Conservation (phyloP, 2,888 invertebrate genomes). For the Tipula lateralis region DNA sequence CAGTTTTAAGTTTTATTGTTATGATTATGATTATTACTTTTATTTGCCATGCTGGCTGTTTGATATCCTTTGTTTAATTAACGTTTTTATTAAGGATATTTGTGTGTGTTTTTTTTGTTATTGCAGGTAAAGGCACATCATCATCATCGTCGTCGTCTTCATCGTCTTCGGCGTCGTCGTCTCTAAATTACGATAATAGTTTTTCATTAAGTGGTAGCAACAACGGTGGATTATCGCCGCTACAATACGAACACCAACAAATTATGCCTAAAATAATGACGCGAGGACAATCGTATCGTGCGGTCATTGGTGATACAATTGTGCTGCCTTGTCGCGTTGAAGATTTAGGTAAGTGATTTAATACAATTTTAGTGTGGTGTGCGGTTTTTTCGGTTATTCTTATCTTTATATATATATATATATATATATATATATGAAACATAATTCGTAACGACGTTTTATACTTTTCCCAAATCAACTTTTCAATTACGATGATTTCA, state of each 20-base stretch:
- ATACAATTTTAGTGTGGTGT: neutral
- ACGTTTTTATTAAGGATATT: neutral
- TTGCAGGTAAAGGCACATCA: constrained; percentile 24
- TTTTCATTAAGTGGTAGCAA: neutral
- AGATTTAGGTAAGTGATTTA: constrained; percentile 57
- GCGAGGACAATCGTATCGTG: constrained; percentile 62
- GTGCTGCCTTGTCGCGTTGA: constrained; percentile 66
- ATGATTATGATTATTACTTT: neutral
- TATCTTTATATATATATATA: no score
- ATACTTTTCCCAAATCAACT: neutral
- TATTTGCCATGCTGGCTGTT: neutral
- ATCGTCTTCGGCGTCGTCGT: neutral
- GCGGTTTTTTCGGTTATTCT: no score
- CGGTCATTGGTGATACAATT: constrained; percentile 64
- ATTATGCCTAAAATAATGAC: constrained; percentile 59
- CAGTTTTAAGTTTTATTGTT: neutral
- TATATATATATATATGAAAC: no score
- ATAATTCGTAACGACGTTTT: no score
- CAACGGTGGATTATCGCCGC: constrained; percentile 12
- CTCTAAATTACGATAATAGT: constrained; percentile 12
- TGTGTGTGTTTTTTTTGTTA: neutral
- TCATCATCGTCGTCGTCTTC: neutral
- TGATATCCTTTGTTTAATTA: neutral
- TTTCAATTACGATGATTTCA: neutral
- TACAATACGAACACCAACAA: constrained; percentile 35